Base-by-base conservation (phyloP, 2,113 vertebrate genomes). In the Microtus richardsoni region DNA sequence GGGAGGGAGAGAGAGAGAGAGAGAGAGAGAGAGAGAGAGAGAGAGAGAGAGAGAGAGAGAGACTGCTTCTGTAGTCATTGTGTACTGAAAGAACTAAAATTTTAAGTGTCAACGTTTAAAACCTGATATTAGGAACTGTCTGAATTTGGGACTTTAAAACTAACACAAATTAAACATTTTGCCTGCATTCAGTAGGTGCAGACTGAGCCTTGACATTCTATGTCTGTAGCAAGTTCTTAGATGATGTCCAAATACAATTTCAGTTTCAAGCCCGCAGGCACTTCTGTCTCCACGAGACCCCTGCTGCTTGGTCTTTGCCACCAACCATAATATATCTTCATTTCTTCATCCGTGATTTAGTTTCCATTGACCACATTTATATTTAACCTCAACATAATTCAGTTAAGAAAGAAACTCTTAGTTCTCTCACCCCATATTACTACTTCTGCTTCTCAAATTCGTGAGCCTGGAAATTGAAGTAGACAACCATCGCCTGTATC, bases 31-130 rank as follows among this genome's bases (percentile, higher is more conserved):
- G 44, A 30, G 33, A n/a, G 79, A 39, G 52, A 19, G n/a, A 33
- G 70, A 30, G 71, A 39, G 33, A 90, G 30, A 22, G 54, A 6
- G 7, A 44, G 44, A 44, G 0, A 44, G 44, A 44, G 5, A 5
- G 44, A 68, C 74, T 82, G 74, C 75, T 91, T 54, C 75, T 49
- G 52, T 30, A 95, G 82, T 82, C 47, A 64, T 26, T 94, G 47
- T 80, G 24, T 79, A 26, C 52, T 92, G 44, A 90, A 88, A 73
- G n/a, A 77, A 87, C 22, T 49, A 44, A 90, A 58, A 22, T 70
- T 39, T 47, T 8, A 89, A 44, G 14, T 28, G 28, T 0, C 36
- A 68, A 77, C 12, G 44, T 30, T 86, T 41, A 47, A 93, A 96
- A 71, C 41, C 26, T 75, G 36, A 93, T 54, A 82, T 54, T 77